A percentile compares a stretch with the other conserved stretches of the same genome.
Conservation (phyloP, 2,888 invertebrate genomes). For the Platycnemis pennipes region DNA sequence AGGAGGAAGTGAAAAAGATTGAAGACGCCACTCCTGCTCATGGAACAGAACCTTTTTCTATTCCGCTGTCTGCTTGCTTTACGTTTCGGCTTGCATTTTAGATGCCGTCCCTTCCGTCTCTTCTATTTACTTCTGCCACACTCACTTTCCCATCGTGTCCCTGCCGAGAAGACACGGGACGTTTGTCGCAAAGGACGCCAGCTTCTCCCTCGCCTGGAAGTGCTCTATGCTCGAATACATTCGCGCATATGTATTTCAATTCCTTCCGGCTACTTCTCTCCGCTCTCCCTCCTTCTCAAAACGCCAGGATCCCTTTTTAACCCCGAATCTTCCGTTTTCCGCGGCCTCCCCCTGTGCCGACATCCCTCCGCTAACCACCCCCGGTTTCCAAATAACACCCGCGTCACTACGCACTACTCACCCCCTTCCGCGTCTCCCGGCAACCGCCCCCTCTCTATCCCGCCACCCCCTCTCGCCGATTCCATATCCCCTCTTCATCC, state of each 20-base stretch:
- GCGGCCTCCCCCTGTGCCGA: not conserved
- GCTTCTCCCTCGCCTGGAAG: not conserved
- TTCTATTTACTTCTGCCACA: not conserved
- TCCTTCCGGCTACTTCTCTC: not conserved
- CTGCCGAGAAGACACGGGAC: not conserved
- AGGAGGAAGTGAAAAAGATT: no score
- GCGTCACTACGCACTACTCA: not conserved
- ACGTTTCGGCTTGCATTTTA: not conserved
- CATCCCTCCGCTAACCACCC: not conserved
- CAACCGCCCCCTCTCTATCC: not conserved
- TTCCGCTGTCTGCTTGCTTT: not conserved
- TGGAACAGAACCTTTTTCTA: not conserved
- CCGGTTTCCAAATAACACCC: conserved; percentile 24
- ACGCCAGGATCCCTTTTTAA: not conserved
- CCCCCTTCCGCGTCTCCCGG: not conserved
- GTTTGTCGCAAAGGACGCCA: not conserved
- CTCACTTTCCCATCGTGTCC: not conserved
- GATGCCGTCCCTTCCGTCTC: not conserved
- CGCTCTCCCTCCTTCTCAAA: not conserved
- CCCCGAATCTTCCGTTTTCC: not conserved
- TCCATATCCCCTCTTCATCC: not conserved
- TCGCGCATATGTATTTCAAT: no score
- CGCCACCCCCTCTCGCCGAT: not conserved
- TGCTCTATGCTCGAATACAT: not conserved
- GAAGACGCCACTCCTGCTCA: no score